Evolutionary conservation across 2,888 invertebrate genomes (phyloP), one percentile per base, ranked within the genome.

Genomic region (Theretra japonica): DNA sequence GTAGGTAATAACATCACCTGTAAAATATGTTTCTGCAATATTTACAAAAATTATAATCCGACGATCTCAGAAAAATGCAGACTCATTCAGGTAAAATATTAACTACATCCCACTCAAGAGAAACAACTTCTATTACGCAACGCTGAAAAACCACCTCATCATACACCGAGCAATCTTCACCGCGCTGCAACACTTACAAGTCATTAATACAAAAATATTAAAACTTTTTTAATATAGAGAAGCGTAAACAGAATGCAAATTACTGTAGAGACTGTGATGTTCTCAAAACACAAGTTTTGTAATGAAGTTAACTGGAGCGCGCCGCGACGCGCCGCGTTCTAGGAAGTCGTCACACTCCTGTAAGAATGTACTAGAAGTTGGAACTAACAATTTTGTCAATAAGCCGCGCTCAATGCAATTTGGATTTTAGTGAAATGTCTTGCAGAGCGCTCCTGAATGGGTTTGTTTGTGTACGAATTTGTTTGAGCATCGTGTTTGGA

Each of bases 231-330:
- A 15, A 23, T 23, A 23, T n/a, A 53, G 53, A 15, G 25, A 58
- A 58, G 15, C 25, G 25, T 25, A 58, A 23, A 58, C 23, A 15
- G 15, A 58, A 58, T 58, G 58, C 58, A 58, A 53, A 58, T 58
- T 23, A 15, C 23, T 23, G 23, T 23, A 25, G 58, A 58, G 25
- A 25, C 53, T n/a, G 53, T 58, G 58, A 25, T 58, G 15, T 58
- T 15, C 58, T 58, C 58, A 25, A 53, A 53, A 23, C 23, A 58
- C 23, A 58, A 58, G 58, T 58, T 58, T 58, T 25, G 58, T 58
- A 23, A 23, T 58, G 11, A 23, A 58, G 11, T 58, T 23, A 23
- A 58, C 15, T 58, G 25, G 23, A 58, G 58, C 15, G 15, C 15
- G 17, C 58, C 15, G 58, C 25, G 58, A 17, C 25, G 15, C 58